A percentile compares a stretch with the other conserved stretches of the same genome.
Evolutionary conservation across 92 coral and sea anemone genomes (phyloP).

Genomic region (Phenganax stokvisi): DNA sequence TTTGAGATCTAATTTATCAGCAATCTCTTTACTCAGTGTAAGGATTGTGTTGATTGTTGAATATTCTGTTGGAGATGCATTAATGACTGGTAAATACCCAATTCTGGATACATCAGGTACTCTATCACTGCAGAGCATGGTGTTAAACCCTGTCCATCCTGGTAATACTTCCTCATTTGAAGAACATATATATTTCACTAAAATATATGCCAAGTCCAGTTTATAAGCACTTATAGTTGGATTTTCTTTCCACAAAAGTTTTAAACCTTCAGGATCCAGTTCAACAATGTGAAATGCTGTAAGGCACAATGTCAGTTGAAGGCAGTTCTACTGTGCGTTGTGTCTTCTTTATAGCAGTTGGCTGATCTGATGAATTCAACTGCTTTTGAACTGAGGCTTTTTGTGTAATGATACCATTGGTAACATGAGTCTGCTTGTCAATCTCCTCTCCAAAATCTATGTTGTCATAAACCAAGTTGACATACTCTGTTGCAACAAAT

Average conservation of each 20-base stretch:
- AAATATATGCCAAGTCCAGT: not conserved
- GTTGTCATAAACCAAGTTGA: constrained; percentile 32
- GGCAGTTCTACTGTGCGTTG: no score
- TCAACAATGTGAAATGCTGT: no score
- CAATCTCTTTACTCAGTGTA: not conserved
- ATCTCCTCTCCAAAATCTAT: no score
- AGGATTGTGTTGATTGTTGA: not conserved
- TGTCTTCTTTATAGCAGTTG: not conserved
- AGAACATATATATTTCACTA: no score
- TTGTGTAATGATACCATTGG: constrained; percentile 44
- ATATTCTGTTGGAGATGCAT: not conserved
- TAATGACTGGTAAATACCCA: not conserved
- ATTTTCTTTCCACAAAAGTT: no score
- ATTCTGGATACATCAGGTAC: not conserved
- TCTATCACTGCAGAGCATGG: not conserved
- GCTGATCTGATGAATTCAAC: not conserved
- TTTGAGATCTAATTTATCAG: not conserved
- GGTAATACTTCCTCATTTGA: no score
- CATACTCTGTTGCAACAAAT: constrained; percentile 20
- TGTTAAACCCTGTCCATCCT: no score
- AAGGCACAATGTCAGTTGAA: no score
- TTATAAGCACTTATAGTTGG: not conserved
- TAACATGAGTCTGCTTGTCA: no score
- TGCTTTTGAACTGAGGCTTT: constrained; percentile 2
- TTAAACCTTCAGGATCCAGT: no score